Evolutionary conservation across 2,113 vertebrate species (phyloP), one percentile per base, ranked within the genome.

Genomic region (Ciconia boyciana): DNA sequence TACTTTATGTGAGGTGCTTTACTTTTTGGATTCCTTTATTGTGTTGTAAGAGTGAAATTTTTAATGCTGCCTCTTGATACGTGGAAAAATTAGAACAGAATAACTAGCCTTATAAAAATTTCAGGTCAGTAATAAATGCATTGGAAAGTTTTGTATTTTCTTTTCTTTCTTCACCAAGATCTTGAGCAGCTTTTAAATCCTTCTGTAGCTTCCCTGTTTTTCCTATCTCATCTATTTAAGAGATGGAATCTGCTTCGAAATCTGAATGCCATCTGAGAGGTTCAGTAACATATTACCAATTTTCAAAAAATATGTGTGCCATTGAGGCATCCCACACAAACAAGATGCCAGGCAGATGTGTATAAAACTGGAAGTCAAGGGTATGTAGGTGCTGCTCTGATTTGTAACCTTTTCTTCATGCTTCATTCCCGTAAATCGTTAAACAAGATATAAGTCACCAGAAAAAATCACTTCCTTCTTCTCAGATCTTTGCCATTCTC

Each of bases 101-200:
- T 96, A 96, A 97, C 80, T 97, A 95, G 51, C 48, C 89, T 94
- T 93, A 90, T 95, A 96, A 95, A 86, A 95, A 77, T 87, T 93
- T 91, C 61, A 93, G 62, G 15, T 69, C 43, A 39, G 75, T 72
- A 89, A 94, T 95, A 94, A 84, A 69, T 52, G 39, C 25, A 85
- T 17, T 34, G 57, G 87, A 72, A 94, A 87, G 7, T 72, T 94
- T 89, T 76, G 46, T 68, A 52, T 68, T 78, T 82, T 83, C 20
- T 70, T 71, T 90, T 91, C 81, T 92, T 72, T 81, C 54, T 75
- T 86, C 72, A 72, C 44, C 15, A 76, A 94, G 52, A 85, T 88
- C 83, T 93, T 92, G 34, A 87, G 32, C 6, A 87, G 19, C 32
- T 85, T 97, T 90, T 72, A 95, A 84, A 66, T 19, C 18, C 46